phyloP scores from a whole-genome alignment of 1,140 invertebrate genomes.

The Heliconius eleuchia region DNA sequence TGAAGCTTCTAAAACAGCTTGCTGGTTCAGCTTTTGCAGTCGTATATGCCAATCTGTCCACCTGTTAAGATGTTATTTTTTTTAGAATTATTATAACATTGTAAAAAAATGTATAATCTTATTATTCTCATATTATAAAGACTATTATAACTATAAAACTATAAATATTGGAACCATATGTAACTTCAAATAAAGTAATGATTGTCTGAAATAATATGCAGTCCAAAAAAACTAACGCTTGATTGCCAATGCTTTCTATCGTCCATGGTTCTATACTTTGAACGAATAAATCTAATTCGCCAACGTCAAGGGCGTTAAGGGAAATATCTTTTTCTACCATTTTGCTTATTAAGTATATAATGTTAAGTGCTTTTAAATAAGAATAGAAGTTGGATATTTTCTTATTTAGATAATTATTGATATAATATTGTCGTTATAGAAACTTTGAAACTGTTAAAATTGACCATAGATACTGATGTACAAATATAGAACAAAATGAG shows the following conservation, averaged over 20 bases:
- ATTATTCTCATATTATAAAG: no score
- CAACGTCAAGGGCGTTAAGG: conserved; percentile 65
- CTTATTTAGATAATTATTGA: neutral
- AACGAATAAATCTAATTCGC: conserved; percentile 75
- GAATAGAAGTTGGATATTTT: neutral
- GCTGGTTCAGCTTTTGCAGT: conserved; percentile 89
- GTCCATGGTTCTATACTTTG: conserved; percentile 67
- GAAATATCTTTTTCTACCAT: conserved; percentile 69
- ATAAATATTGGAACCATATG: neutral
- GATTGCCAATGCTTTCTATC: conserved; percentile 70
- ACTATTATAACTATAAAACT: neutral
- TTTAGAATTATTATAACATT: neutral
- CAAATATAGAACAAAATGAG: neutral
- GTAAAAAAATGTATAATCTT: neutral
- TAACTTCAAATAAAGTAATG: neutral
- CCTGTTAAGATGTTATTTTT: conserved; percentile 51
- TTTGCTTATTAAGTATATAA: conserved; percentile 20
- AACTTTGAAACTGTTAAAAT: conserved; percentile 36
- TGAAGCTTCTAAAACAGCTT: conserved; percentile 88
- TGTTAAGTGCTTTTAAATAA: neutral
- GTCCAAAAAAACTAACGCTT: conserved; percentile 57
- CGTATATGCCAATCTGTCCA: conserved; percentile 90
- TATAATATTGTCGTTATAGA: conserved; percentile 43
- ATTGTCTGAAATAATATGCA: neutral
- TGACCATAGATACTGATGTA: neutral